These are phyloP conservation scores for Schizopygopsis pylzovi DNA, from an alignment of 2,797 vertebrate genomes.

Conservation along the genomic window DNA sequence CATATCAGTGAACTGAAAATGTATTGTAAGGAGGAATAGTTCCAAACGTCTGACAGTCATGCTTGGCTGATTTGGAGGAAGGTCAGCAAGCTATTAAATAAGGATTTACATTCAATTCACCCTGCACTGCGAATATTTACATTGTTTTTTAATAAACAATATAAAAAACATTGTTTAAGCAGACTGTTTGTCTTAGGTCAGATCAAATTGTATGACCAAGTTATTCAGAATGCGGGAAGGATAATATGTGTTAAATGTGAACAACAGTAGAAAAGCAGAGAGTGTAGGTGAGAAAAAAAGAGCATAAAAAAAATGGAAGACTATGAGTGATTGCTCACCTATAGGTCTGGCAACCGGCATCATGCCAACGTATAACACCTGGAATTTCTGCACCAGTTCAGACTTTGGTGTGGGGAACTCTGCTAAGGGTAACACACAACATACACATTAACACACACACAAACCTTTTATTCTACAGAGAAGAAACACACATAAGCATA, in stretches of 20 bases:
- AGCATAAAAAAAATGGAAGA: neutral
- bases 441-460: constrained; percentile 13
- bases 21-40: neutral
- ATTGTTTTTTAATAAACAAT: neutral
- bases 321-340: constrained; percentile 75
- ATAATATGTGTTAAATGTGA: neutral
- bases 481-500: neutral
- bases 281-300: neutral
- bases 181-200: neutral
- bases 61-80: neutral
- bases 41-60: neutral
- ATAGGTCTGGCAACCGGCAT: constrained; percentile 89
- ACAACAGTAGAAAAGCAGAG: neutral
- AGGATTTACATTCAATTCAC: neutral
- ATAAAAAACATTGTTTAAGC: neutral
- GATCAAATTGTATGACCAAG: neutral
- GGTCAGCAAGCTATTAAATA: constrained; percentile 13
- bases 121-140: neutral
- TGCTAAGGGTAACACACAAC: constrained; percentile 74
- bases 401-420: constrained; percentile 99
- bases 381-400: constrained; percentile 97
- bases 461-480: neutral
- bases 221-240: neutral
- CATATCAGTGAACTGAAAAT: neutral
- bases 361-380: constrained; percentile 94